Base-by-base conservation (phyloP, 2,797 vertebrate species). In the Clarias laeviceps region DNA sequence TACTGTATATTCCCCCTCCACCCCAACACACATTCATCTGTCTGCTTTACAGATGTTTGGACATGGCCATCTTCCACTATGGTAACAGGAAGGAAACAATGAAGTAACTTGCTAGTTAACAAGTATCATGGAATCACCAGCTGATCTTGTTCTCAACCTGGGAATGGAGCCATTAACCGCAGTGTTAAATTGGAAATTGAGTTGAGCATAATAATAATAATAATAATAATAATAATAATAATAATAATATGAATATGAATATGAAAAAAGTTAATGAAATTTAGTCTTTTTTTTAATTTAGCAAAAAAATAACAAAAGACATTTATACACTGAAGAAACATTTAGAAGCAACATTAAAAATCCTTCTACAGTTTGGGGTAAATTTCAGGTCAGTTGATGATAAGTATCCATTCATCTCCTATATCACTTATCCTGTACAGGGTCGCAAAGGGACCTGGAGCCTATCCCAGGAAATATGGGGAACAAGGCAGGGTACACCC, bases 31-130 rank as follows among this genome's bases (percentile, higher is more conserved):
- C 5, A 8, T 54, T 7, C 22, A 45, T 57, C 59, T 57, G 77
- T 84, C 82, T 87, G 82, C 82, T 34, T 29, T 80, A 68, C 82
- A 84, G 86, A 80, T 84, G 78, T 50, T 24, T 40, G 22, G 7
- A 86, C 7, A 20, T 80, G 7, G 32, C 64, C 32, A 20, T 50
- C 32, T 61, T 29, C 27, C 72, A 69, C 18, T 32, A 24, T 64
- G 29, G 61, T 57, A n/a, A 69, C 27, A 70, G 64, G 61, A 78
- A 61, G 18, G 50, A 74, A 61, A 74, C 45, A 56, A 8, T 59
- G 34, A 72, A 50, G 9, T 29, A 57, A 61, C n/a, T 40, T 69
- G 32, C 66, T 79, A 64, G 69, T 84, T 66, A 84, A 84, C 62
- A 12, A 27, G 45, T 80, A 69, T 84, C 34, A 80, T 80, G 66